Evolutionary conservation across 92 coral and sea anemone genomes (phyloP), one percentile per base, ranked within the genome.

Genomic region (Palythoa grandis): DNA sequence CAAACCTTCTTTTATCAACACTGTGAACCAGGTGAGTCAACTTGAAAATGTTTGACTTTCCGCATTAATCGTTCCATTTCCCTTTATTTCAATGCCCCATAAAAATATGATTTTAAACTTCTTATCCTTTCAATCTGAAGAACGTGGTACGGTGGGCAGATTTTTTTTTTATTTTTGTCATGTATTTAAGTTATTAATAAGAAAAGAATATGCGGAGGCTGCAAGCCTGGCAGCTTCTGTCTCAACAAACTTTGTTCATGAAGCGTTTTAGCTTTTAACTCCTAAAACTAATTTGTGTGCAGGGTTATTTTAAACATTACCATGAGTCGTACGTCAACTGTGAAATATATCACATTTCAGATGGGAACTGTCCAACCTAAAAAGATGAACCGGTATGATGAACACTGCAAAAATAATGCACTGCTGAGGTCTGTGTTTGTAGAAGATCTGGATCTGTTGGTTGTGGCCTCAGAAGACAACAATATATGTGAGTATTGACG

Each of bases 381-480:
- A 13, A 80, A 80, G 25, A 23, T 20, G 20, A 66, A 43, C 50
- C 50, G 15, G 13, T 66, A 80, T 20, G 84, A 91, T 15, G 97
- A 93, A 83, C 96, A 93, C 83, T 88, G 93, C 50, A 95, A 92
- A 83, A 93, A 95, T 80, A 79, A 87, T 24, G 86, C 99, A 43
- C 87, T 96, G 39, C 76, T 96, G 76, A 92, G 98, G 56, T 96
- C 99, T 15, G 87, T 96, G 57, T 96, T 96, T 78, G 99, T 96
- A 53, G 99, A 96, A 90, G 90, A 93, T 52, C 93, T 96, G 52
- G 99, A 96, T 76, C 87, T 96, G 65, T 88, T 96, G 53, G 95
- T 96, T 10, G 95, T 96, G 10, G 98, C 99, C 23, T 96, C 99
- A 40, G 99, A 95, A 82, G 99, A 96, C 88, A 88, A 93, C 67